A percentile compares a stretch with the other conserved stretches of the same genome.
These are phyloP conservation scores for Leptoclinus maculatus DNA, from an alignment of 2,797 vertebrate genomes.

Conservation along the genomic window DNA sequence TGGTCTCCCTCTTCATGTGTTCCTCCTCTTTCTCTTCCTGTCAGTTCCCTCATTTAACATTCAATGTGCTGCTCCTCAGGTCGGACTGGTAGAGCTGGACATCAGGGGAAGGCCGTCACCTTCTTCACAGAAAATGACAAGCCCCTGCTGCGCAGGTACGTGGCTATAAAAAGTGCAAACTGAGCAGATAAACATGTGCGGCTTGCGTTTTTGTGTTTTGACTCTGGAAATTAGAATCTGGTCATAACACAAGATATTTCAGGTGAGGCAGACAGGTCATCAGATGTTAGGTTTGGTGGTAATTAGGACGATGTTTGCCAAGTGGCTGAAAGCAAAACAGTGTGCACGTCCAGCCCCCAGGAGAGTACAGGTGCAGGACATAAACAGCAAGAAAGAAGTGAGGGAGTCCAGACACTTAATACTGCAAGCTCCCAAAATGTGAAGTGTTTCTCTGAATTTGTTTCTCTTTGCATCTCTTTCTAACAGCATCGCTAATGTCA, in stretches of 20 bases:
- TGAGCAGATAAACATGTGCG: neutral
- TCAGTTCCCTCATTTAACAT: neutral
- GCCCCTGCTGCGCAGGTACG: conserved; percentile 93
- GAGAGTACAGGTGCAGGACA: neutral
- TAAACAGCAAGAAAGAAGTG: neutral
- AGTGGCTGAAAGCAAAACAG: neutral
- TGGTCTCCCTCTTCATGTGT: neutral
- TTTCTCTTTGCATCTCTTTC: conserved; percentile 11
- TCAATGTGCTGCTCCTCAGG: conserved; percentile 79
- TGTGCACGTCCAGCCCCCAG: neutral
- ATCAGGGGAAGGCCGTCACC: conserved; percentile 91
- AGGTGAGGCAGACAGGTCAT: neutral
- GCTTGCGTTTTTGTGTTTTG: neutral
- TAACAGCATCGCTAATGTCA: conserved; percentile 91
- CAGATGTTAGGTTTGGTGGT: neutral
- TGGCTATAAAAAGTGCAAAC: neutral
- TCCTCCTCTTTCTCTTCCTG: neutral
- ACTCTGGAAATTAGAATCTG: neutral
- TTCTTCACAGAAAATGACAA: conserved; percentile 98
- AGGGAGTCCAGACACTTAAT: neutral
- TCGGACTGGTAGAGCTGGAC: conserved; percentile 95
- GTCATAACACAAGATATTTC: neutral
- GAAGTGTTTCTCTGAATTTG: neutral
- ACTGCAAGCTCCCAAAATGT: neutral
- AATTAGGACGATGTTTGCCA: neutral